Base-by-base conservation (phyloP, 2,113 vertebrate genomes). In the Prionailurus bengalensis region DNA sequence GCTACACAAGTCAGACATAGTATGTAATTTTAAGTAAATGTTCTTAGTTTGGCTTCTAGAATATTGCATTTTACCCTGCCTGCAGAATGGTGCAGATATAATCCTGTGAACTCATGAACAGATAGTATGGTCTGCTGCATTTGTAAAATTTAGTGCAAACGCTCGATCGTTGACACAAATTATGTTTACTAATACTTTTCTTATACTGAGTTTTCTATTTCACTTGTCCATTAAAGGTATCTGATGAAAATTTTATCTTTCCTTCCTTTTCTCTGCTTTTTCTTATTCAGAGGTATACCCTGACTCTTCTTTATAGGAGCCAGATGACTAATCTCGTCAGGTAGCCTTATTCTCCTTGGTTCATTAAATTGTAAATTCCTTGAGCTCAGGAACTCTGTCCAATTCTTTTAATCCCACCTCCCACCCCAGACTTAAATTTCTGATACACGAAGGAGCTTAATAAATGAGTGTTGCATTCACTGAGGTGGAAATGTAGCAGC, bases 11-110 rank as follows among this genome's bases (percentile, higher is more conserved):
- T 61, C 21, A 42, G 19, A 79, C 63, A 13, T 94, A 45, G 76
- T 39, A 83, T 2, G 33, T 58, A 36, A 70, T 80, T 94, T 81
- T 70, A 95, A 94, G 76, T 94, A 65, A 80, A 53, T 58, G 12
- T 68, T 91, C 84, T 84, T 93, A 55, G 88, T 84, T 85, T 83
- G 29, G 81, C 23, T 55, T 68, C 82, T 58, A 65, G 55, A 74
- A 55, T 89, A 53, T 1, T 33, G 14, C n/a, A n/a, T 53, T 80
- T 82, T 74, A 51, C 61, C 21, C 74, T 80, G 58, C 29, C 14
- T 0, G 0, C 7, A 29, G 58, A 88, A 10, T 45, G 55, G 55
- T 61, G 25, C 27, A 14, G 58, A 71, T 87, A 85, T 86, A 63
- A 73, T 68, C n/a, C 79, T 89, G 23, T 94, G 88, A 42, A 66